phyloP scores from a whole-genome alignment of 2,888 invertebrate species.

The Suillia variegata region DNA sequence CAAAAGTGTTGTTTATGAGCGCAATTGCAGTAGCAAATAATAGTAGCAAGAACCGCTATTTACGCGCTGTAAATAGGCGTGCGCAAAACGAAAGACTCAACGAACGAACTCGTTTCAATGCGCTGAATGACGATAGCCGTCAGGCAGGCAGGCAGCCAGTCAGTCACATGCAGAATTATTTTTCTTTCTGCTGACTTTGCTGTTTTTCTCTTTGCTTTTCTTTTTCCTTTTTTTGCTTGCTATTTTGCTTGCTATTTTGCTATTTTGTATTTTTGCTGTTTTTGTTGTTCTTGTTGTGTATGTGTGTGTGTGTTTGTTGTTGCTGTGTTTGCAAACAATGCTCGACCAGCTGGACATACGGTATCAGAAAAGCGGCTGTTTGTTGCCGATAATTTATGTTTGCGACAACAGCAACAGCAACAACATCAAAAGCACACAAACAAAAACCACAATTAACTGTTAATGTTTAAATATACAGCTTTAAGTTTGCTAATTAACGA shows the following conservation, averaged over 20 bases:
- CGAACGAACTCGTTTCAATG: slow-evolving; percentile 38
- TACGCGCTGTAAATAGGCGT: neutral
- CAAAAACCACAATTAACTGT: neutral
- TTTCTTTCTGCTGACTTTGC: slow-evolving; percentile 22
- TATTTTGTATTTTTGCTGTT: too few species aligned
- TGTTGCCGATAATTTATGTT: slow-evolving; percentile 14
- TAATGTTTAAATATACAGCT: neutral
- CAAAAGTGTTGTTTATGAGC: too few species aligned
- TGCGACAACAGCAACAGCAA: neutral
- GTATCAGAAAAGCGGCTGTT: neutral
- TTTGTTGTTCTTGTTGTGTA: too few species aligned
- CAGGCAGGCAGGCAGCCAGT: too few species aligned
- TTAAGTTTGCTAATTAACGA: neutral
- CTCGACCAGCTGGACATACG: slow-evolving; percentile 1
- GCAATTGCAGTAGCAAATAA: slow-evolving; percentile 19
- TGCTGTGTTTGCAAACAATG: slow-evolving; percentile 19
- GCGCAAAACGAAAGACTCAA: slow-evolving; percentile 41
- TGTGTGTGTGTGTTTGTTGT: too few species aligned
- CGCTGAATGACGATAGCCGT: too few species aligned
- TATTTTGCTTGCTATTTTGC: slow-evolving; percentile 25
- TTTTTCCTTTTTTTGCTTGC: too few species aligned
- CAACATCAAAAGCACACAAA: too few species aligned
- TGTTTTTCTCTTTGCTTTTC: too few species aligned
- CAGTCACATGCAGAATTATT: slow-evolving; percentile 9
- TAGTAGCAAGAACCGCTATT: neutral